Conservation (phyloP, 2,113 vertebrate species). For the Tenrec ecaudatus region DNA sequence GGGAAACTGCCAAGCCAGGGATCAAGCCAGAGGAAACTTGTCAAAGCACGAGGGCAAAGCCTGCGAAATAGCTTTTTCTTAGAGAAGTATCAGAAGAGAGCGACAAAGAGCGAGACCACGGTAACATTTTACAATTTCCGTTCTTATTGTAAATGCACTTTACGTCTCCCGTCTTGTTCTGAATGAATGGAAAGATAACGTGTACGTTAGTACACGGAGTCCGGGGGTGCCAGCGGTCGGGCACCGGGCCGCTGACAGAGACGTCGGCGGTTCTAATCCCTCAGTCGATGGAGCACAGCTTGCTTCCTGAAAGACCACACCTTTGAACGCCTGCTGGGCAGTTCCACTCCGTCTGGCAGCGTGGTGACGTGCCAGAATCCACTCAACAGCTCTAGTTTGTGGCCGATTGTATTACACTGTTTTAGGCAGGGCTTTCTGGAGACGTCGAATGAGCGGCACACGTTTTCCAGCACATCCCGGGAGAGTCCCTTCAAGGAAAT, state of each 20-base stretch:
- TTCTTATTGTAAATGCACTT: not conserved
- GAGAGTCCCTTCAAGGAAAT: no score
- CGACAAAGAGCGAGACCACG: not conserved
- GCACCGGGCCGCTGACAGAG: not conserved
- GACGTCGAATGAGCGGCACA: no score
- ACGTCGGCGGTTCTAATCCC: not conserved
- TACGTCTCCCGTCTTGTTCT: not conserved
- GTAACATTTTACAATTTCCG: not conserved
- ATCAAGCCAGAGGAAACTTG: not conserved
- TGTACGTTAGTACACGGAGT: not conserved
- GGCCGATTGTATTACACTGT: not conserved
- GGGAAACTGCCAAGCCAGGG: not conserved
- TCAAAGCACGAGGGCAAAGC: not conserved
- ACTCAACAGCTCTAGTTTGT: not conserved
- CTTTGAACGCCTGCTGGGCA: no score
- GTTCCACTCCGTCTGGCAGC: no score
- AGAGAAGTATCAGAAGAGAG: conserved; percentile 38
- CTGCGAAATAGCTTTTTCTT: not conserved
- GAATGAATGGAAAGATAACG: not conserved
- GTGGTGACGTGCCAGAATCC: no score
- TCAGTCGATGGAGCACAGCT: not conserved
- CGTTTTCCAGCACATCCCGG: no score
- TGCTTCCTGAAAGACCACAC: no score
- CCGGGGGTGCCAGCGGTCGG: no score
- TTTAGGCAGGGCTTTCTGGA: not conserved